phyloP scores from a whole-genome alignment of 2,797 vertebrate genomes.

The Meda fulgida region DNA sequence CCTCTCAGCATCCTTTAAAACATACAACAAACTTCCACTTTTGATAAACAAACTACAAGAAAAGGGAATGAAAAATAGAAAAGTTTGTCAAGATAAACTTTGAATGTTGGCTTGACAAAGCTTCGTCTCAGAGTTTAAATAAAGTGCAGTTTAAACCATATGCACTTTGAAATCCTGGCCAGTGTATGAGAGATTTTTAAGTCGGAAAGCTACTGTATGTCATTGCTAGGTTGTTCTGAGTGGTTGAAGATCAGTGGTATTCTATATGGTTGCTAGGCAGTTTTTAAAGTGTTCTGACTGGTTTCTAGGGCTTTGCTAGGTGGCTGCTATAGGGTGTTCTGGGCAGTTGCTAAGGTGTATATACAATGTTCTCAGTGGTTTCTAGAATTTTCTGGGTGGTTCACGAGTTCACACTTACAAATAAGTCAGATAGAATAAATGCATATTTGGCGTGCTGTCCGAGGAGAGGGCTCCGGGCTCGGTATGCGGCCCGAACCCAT shows the following conservation, averaged over 20 bases:
- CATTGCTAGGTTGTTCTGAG: neutral
- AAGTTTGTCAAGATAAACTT: neutral
- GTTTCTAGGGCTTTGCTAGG: neutral
- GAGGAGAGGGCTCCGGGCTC: too few relatives aligned
- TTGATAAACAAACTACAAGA: neutral
- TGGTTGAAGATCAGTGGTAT: neutral
- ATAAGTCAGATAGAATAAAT: too few relatives aligned
- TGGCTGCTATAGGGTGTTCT: neutral
- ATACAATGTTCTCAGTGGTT: neutral
- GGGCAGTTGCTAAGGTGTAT: neutral
- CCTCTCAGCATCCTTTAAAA: constrained; percentile 46
- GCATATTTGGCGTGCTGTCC: too few relatives aligned
- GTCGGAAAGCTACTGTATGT: neutral
- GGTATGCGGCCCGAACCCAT: too few relatives aligned
- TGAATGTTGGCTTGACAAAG: neutral
- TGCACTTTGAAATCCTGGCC: neutral
- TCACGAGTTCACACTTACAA: too few relatives aligned
- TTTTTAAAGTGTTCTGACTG: neutral
- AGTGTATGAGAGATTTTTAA: neutral
- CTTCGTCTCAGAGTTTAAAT: neutral
- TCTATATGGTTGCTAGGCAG: neutral
- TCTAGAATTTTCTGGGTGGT: neutral
- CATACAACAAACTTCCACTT: neutral
- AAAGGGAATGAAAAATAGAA: neutral
- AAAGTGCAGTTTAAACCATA: neutral